phyloP scores from a whole-genome alignment of 2,888 invertebrate genomes.

The Drosophila leonis region DNA sequence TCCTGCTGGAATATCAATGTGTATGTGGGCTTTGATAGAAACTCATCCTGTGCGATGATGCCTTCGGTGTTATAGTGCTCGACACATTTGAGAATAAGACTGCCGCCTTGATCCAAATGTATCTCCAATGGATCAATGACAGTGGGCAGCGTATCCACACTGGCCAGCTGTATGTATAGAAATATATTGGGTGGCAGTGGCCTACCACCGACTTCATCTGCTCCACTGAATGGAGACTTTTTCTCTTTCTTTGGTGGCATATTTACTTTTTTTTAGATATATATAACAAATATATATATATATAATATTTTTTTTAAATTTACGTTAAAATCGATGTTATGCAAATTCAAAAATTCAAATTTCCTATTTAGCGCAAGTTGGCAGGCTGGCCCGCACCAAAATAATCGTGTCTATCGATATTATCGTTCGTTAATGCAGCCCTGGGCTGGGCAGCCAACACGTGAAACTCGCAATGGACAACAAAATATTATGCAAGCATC shows the following conservation, averaged over 20 bases:
- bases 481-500: conserved; percentile 81
- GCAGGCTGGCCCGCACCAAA: conserved; percentile 3
- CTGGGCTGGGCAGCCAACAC: conserved; percentile 46
- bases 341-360: conserved; percentile 8
- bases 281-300: not conserved
- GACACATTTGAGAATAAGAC: conserved; percentile 64
- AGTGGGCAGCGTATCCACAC: conserved; percentile 31
- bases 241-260: conserved; percentile 44
- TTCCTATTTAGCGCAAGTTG: conserved; percentile 1
- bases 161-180: conserved; percentile 71
- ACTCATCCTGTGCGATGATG: conserved; percentile 60
- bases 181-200: conserved; percentile 70
- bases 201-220: not conserved
- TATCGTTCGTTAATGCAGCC: conserved; percentile 21
- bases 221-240: not conserved
- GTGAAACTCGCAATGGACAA: conserved; percentile 60
- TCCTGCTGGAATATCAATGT: conserved; percentile 78
- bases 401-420: conserved; percentile 12
- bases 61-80: conserved; percentile 66
- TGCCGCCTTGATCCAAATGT: conserved; percentile 63
- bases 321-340: conserved; percentile 44
- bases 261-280: not conserved
- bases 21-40: conserved; percentile 66
- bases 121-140: conserved; percentile 57
- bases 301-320: not conserved